These are phyloP conservation scores for Malacosoma neustria DNA, from an alignment of 2,888 invertebrate species.

Conservation along the genomic window DNA sequence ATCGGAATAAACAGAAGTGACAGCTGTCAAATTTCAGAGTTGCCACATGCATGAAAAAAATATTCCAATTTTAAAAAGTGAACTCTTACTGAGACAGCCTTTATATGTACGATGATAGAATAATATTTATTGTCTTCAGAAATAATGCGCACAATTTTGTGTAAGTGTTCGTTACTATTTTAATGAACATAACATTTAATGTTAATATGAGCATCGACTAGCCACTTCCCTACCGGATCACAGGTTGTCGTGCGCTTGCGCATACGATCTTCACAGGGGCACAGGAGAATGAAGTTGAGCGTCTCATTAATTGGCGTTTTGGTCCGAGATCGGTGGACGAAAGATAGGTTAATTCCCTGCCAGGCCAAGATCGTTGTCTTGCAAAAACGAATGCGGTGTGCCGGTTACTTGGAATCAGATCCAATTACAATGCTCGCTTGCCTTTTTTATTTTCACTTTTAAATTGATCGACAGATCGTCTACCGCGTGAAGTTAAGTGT, in stretches of 20 bases:
- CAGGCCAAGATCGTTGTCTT: constrained; percentile 68
- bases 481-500: not conserved
- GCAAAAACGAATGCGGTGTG: constrained; percentile 67
- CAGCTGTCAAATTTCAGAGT: too few relatives aligned
- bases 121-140: too few relatives aligned
- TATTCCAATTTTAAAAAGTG: too few relatives aligned
- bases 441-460: not conserved
- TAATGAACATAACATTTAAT: too few relatives aligned
- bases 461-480: not conserved
- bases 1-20: too few relatives aligned
- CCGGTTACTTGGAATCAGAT: constrained; percentile 74
- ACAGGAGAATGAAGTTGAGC: constrained; percentile 71
- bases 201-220: not conserved
- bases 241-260: constrained; percentile 69
- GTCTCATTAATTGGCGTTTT: constrained; percentile 75
- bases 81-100: too few relatives aligned
- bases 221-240: not conserved
- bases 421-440: constrained; percentile 57
- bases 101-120: too few relatives aligned
- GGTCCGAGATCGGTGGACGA: constrained; percentile 71
- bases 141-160: too few relatives aligned
- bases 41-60: too few relatives aligned
- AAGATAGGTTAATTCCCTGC: constrained; percentile 75
- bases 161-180: too few relatives aligned
- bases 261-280: constrained; percentile 74